Percentiles rank a stretch among this genome's conserved stretches.
phyloP scores from a whole-genome alignment of 1,140 invertebrate species.

The Euwallacea fornicatus region DNA sequence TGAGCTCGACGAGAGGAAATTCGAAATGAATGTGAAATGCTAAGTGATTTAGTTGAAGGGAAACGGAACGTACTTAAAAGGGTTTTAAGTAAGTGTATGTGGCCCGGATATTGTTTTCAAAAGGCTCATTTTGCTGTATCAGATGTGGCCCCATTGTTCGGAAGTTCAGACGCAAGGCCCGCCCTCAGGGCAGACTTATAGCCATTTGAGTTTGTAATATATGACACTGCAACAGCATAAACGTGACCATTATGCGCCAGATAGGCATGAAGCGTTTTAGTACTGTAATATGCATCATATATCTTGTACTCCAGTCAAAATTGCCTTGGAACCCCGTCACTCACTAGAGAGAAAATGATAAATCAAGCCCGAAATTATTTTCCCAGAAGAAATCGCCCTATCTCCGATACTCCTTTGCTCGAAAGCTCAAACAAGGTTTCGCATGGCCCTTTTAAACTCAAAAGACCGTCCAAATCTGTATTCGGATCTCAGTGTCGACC shows the following conservation, averaged over 20 bases:
- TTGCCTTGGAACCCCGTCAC: too few relatives aligned
- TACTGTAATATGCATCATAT: too few relatives aligned
- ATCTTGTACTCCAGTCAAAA: too few relatives aligned
- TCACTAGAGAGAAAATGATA: not conserved
- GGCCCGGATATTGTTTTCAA: not conserved
- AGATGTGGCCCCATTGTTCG: too few relatives aligned
- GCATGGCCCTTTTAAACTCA: constrained; percentile 4
- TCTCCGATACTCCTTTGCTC: not conserved
- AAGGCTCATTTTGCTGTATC: too few relatives aligned
- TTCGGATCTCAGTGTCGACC: not conserved
- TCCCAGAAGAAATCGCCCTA: not conserved
- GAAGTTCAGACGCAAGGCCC: too few relatives aligned
- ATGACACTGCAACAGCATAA: too few relatives aligned
- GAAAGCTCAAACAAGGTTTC: constrained; percentile 1
- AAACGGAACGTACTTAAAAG: constrained; percentile 1
- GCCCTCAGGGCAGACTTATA: too few relatives aligned
- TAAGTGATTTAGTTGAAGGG: constrained; percentile 18
- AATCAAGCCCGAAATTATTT: not conserved
- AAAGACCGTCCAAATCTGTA: constrained; percentile 8
- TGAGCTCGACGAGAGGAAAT: constrained; percentile 6
- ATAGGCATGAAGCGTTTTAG: too few relatives aligned
- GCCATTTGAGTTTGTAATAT: too few relatives aligned
- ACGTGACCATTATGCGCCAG: too few relatives aligned
- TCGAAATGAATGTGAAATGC: constrained; percentile 19
- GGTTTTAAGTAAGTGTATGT: constrained; percentile 1